Percentiles rank a stretch among this genome's conserved stretches.
These are phyloP conservation scores for Illadopsis cleaveri DNA, from an alignment of 2,113 vertebrate species.

Conservation along the genomic window DNA sequence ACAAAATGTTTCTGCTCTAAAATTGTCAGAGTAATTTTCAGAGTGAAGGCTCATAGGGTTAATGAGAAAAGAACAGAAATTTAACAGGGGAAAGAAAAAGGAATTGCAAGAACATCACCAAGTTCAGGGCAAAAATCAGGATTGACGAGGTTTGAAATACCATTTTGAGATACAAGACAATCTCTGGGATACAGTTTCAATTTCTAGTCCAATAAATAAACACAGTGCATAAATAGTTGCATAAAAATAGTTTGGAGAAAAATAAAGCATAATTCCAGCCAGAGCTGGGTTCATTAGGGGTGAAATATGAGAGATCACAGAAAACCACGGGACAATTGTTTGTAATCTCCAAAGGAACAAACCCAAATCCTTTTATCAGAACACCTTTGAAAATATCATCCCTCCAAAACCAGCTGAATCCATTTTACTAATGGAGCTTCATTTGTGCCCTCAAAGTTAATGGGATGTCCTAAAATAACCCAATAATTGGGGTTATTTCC, in stretches of 20 bases:
- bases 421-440: background rate
- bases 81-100: background rate
- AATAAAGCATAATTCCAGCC: background rate
- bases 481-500: background rate
- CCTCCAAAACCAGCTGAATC: background rate
- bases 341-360: background rate
- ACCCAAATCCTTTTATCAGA: background rate
- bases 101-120: background rate
- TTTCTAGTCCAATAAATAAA: background rate
- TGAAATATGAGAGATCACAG: background rate
- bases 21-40: background rate
- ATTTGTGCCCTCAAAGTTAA: background rate
- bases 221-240: background rate
- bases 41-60: background rate
- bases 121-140: background rate
- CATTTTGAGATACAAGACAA: background rate
- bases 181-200: background rate
- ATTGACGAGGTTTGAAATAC: background rate
- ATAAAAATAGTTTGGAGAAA: background rate
- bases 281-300: background rate
- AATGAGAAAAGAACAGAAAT: background rate
- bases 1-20: accelerated
- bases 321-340: background rate
- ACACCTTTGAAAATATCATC: background rate
- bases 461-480: background rate